Evolutionary conservation across 2,888 invertebrate genomes (phyloP).

Genomic region (Sesia apiformis): DNA sequence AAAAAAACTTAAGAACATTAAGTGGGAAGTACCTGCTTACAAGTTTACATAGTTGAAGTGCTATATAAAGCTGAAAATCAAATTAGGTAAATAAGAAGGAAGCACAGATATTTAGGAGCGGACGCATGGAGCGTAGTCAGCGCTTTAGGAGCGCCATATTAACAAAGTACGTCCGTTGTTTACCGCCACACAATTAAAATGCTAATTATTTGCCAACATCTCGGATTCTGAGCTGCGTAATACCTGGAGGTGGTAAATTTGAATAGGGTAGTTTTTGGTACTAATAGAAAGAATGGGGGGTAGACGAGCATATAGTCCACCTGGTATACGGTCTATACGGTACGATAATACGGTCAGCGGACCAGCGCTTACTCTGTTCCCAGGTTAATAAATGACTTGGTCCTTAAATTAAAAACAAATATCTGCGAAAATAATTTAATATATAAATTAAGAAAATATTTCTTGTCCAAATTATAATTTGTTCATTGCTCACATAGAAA

Average conservation of each 20-base stretch:
- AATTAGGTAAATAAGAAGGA: background rate
- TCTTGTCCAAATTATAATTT: too few species aligned
- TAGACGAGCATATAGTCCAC: background rate
- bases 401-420: too few species aligned
- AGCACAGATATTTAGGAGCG: background rate
- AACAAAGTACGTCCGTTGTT: background rate
- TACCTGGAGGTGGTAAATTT: background rate
- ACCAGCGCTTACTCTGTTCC: too few species aligned
- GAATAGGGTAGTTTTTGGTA: too few species aligned
- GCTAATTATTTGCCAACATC: constrained; percentile 54
- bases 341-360: too few species aligned
- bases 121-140: background rate
- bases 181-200: constrained; percentile 40
- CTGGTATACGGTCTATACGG: too few species aligned
- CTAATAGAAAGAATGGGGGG: background rate
- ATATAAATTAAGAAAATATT: too few species aligned
- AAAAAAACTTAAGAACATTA: too few species aligned
- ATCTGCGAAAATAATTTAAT: too few species aligned
- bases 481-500: too few species aligned
- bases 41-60: background rate
- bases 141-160: background rate
- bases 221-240: constrained; percentile 19
- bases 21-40: too few species aligned
- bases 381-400: too few species aligned
- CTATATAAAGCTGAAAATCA: background rate